Conservation (phyloP, 2,113 vertebrate genomes). For the Triplophysa tibetana region DNA sequence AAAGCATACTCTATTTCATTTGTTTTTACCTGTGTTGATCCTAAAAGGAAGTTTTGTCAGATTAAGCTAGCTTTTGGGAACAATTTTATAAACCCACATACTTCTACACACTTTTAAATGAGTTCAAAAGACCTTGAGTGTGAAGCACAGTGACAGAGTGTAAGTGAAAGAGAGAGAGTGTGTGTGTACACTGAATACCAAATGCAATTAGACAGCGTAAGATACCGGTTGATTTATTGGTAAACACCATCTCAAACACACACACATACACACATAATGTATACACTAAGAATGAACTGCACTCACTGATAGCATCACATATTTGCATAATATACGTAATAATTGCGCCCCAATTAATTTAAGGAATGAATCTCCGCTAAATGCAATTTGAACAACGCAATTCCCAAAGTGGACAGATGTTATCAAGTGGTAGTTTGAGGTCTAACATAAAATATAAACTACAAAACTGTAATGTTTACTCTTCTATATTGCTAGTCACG, state of each 20-base stretch:
- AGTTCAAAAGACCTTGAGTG: slow-evolving; percentile 23
- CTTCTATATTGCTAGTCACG: no score
- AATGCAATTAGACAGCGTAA: slow-evolving; percentile 67
- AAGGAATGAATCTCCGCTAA: neutral
- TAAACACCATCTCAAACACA: slow-evolving; percentile 17
- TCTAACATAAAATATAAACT: no score
- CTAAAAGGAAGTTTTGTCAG: neutral
- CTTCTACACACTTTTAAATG: slow-evolving; percentile 13
- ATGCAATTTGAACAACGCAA: no score
- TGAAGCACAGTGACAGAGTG: slow-evolving; percentile 20
- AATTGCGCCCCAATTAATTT: neutral
- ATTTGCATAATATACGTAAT: no score
- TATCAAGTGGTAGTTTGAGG: no score
- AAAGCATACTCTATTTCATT: neutral
- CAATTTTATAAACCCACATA: neutral
- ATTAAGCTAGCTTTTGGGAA: neutral
- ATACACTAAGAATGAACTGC: slow-evolving; percentile 33
- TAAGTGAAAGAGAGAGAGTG: neutral
- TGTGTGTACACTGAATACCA: slow-evolving; percentile 26
- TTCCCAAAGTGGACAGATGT: no score
- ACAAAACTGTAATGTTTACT: no score
- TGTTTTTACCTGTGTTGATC: neutral
- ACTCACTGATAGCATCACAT: slow-evolving; percentile 8
- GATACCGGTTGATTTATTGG: slow-evolving; percentile 44
- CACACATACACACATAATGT: slow-evolving; percentile 19